Evolutionary conservation across 2,888 invertebrate genomes (phyloP).

Genomic region (Orchesella flavescens): DNA sequence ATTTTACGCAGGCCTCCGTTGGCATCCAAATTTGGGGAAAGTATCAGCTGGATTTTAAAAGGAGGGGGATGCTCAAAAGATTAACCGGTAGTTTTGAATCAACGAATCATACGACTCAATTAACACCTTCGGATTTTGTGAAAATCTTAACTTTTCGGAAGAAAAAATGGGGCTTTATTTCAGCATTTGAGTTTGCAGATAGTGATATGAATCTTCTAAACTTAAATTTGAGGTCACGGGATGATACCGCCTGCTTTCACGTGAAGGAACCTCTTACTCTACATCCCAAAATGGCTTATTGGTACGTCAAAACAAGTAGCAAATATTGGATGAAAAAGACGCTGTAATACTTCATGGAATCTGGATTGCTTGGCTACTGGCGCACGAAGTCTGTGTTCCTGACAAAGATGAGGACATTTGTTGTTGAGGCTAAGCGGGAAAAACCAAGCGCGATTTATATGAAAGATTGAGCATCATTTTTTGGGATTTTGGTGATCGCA

Average conservation of each 20-base stretch:
- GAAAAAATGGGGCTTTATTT: background rate
- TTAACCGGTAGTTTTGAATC: background rate
- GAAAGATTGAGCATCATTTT: background rate
- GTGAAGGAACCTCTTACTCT: background rate
- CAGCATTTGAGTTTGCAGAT: background rate
- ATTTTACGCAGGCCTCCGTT: background rate
- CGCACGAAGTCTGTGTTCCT: background rate
- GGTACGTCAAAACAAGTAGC: background rate
- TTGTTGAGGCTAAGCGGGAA: background rate
- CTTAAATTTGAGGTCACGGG: background rate
- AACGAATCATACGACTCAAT: background rate
- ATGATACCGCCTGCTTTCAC: background rate
- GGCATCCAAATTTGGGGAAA: background rate
- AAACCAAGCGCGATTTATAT: background rate
- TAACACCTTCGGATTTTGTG: background rate
- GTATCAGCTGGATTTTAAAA: background rate
- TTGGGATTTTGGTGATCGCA: background rate
- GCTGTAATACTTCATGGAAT: background rate
- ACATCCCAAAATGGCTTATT: background rate
- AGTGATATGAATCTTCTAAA: background rate
- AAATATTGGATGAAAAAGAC: background rate
- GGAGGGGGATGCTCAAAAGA: background rate
- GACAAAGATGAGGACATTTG: background rate
- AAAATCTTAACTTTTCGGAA: background rate
- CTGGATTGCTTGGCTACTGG: background rate